Percentiles rank a stretch among this genome's conserved stretches.
These are phyloP conservation scores for Zonotrichia leucophrys DNA, from an alignment of 2,113 vertebrate genomes.

Conservation along the genomic window DNA sequence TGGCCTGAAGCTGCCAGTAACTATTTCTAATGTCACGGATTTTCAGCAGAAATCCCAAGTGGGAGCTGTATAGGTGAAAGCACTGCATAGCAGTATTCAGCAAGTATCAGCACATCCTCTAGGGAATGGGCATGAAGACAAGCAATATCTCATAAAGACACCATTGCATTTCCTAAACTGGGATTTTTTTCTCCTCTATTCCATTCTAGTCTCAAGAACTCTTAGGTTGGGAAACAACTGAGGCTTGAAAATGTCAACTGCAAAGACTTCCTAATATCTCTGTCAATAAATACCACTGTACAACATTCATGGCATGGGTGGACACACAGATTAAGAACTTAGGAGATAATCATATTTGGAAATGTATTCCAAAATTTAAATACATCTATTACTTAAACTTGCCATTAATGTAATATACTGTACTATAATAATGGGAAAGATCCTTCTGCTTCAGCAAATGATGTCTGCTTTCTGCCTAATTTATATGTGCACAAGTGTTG, in stretches of 20 bases:
- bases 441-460: background rate
- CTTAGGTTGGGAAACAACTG: background rate
- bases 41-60: background rate
- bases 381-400: conserved; percentile 25
- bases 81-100: background rate
- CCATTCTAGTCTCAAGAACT: background rate
- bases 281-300: background rate
- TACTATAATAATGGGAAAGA: background rate
- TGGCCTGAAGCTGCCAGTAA: conserved; percentile 25
- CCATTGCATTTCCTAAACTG: background rate
- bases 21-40: conserved; percentile 12
- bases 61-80: background rate
- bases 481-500: background rate
- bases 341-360: background rate
- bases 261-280: background rate
- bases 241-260: background rate
- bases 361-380: conserved; percentile 19
- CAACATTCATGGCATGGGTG: background rate
- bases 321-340: background rate
- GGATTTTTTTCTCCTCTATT: background rate
- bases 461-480: background rate
- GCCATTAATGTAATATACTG: background rate
- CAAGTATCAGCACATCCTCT: background rate
- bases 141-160: background rate
- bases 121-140: background rate